phyloP scores from a whole-genome alignment of 2,888 invertebrate species.

The Xestoiulus laeticollis region DNA sequence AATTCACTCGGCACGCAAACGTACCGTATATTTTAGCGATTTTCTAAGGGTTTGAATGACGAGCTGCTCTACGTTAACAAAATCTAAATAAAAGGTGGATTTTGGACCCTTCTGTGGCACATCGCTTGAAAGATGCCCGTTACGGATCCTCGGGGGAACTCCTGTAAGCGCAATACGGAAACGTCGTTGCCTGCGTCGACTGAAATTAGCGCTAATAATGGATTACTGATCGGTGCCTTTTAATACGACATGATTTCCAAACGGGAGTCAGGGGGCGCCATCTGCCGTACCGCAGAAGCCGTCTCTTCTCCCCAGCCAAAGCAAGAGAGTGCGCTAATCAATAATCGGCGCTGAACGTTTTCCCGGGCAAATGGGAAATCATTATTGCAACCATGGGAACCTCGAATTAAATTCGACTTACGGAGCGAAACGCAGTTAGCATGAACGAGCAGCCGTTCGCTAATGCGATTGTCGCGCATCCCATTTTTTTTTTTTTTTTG shows the following conservation, averaged over 20 bases:
- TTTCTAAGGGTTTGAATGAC: no score
- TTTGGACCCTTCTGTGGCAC: no score
- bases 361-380: conserved; percentile 21
- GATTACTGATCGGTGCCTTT: not conserved
- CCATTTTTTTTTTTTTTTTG: no score
- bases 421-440: not conserved
- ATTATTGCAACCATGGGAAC: conserved; percentile 37
- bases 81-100: no score
- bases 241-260: not conserved
- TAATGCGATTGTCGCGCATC: no score
- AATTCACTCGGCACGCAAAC: no score
- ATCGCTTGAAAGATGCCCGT: no score
- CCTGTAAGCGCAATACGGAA: not conserved
- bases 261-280: not conserved
- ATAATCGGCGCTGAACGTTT: not conserved
- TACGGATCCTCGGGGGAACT: not conserved
- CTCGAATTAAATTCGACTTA: conserved; percentile 33
- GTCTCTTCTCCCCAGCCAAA: not conserved
- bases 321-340: not conserved
- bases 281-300: not conserved
- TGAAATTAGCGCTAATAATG: not conserved
- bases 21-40: no score
- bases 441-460: not conserved
- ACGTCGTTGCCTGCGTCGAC: not conserved
- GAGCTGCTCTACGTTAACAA: no score